Evolutionary conservation across 2,797 vertebrate genomes (phyloP).

Genomic region (Tenualosa thibaudeaui): DNA sequence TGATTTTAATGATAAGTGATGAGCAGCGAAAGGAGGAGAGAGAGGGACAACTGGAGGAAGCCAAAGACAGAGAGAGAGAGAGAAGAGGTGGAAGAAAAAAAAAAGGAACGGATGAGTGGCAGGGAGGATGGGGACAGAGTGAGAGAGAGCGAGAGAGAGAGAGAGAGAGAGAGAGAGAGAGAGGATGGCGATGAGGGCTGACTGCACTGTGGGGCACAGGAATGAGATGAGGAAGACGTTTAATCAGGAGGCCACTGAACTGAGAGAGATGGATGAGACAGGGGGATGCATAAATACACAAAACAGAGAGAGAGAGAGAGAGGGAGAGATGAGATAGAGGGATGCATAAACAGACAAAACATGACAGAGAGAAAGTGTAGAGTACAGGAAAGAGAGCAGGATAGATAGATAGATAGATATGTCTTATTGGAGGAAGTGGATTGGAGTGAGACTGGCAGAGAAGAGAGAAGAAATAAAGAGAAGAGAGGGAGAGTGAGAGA

Average conservation of each 20-base stretch:
- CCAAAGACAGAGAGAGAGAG: conserved; percentile 27
- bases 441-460: not conserved
- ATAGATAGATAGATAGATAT: not conserved
- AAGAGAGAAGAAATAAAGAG: too few species aligned
- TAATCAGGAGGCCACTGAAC: not conserved
- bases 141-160: not conserved
- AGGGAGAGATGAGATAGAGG: not conserved
- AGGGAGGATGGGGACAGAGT: not conserved
- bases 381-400: not conserved
- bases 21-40: not conserved
- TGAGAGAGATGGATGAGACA: not conserved
- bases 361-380: not conserved
- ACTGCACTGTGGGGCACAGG: not conserved
- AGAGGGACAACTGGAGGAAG: conserved; percentile 39
- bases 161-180: conserved; percentile 47
- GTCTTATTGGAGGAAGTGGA: too few species aligned
- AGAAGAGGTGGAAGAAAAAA: conserved; percentile 45
- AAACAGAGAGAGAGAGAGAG: not conserved
- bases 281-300: not conserved
- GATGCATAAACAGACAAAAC: not conserved
- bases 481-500: not conserved
- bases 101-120: conserved; percentile 57
- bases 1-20: not conserved
- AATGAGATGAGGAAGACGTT: not conserved
- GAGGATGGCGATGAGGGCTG: not conserved